phyloP scores from a whole-genome alignment of 2,888 invertebrate species.

The Drosophila buzzatii region DNA sequence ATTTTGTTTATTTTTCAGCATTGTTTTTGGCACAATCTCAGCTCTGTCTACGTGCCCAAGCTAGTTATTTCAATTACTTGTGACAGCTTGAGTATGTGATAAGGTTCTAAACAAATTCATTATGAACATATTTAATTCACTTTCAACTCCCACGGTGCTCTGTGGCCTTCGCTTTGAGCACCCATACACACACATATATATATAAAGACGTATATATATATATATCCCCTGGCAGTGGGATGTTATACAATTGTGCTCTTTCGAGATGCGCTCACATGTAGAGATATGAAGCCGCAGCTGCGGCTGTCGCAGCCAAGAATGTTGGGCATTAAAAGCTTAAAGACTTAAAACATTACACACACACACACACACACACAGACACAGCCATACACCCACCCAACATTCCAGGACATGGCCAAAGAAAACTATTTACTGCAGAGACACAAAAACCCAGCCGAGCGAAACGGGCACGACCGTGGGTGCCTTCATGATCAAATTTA shows the following conservation, averaged over 20 bases:
- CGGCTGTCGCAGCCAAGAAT: conserved; percentile 58
- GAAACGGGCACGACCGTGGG: conserved; percentile 29
- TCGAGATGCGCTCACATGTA: conserved; percentile 24
- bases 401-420: conserved; percentile 44
- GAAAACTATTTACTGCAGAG: conserved; percentile 62
- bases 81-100: conserved; percentile 26
- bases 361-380: conserved; percentile 16
- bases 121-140: conserved; percentile 42
- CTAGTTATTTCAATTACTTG: conserved; percentile 25
- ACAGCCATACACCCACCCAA: conserved; percentile 25
- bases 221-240: conserved; percentile 7
- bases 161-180: conserved; percentile 23
- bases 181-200: not conserved
- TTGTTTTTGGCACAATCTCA: not conserved
- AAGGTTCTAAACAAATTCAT: conserved; percentile 24
- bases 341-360: conserved; percentile 68
- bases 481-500: conserved; percentile 63
- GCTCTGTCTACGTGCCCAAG: not conserved
- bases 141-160: conserved; percentile 30
- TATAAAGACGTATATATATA: no score
- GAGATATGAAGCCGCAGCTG: conserved; percentile 43
- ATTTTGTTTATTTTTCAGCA: not conserved
- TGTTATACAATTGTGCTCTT: conserved; percentile 32
- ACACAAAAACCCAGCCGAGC: conserved; percentile 32
- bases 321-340: conserved; percentile 69